Evolutionary conservation across 2,797 vertebrate genomes (phyloP).

Genomic region (Lacerta viridis): DNA sequence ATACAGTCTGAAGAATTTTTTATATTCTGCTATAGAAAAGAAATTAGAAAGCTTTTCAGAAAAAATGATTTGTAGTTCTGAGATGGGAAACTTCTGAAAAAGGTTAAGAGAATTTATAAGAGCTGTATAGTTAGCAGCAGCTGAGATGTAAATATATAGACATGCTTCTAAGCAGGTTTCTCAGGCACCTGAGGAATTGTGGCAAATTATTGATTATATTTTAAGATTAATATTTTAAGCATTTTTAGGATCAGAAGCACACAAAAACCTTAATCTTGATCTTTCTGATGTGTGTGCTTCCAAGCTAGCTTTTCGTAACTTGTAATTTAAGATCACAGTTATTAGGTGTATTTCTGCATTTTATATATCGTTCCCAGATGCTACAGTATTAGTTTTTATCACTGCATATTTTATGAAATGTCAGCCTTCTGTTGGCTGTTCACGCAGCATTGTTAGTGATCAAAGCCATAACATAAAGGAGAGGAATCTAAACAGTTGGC

Average conservation of each 20-base stretch:
- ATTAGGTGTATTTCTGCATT: slow-evolving; percentile 90
- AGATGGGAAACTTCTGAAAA: slow-evolving; percentile 62
- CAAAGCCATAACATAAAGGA: slow-evolving; percentile 88
- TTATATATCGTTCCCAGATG: slow-evolving; percentile 89
- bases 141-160: slow-evolving; percentile 66
- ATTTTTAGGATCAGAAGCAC: slow-evolving; percentile 66
- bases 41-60: slow-evolving; percentile 51
- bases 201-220: slow-evolving; percentile 66
- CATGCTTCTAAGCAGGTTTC: slow-evolving; percentile 58
- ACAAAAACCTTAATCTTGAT: slow-evolving; percentile 69
- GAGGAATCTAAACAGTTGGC: slow-evolving; percentile 86
- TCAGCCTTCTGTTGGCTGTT: slow-evolving; percentile 90
- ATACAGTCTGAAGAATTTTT: slow-evolving; percentile 55
- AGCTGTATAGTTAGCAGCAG: slow-evolving; percentile 58
- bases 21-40: slow-evolving; percentile 43
- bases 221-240: slow-evolving; percentile 72
- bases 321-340: slow-evolving; percentile 88
- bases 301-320: slow-evolving; percentile 86
- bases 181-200: slow-evolving; percentile 54
- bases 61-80: slow-evolving; percentile 59
- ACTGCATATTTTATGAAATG: slow-evolving; percentile 91
- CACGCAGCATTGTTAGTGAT: slow-evolving; percentile 88
- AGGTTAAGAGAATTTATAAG: slow-evolving; percentile 61
- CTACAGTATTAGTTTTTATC: slow-evolving; percentile 90
- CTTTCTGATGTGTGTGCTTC: slow-evolving; percentile 76